Conservation (phyloP, 1,140 invertebrate genomes). For the Drosophila novamexicana region DNA sequence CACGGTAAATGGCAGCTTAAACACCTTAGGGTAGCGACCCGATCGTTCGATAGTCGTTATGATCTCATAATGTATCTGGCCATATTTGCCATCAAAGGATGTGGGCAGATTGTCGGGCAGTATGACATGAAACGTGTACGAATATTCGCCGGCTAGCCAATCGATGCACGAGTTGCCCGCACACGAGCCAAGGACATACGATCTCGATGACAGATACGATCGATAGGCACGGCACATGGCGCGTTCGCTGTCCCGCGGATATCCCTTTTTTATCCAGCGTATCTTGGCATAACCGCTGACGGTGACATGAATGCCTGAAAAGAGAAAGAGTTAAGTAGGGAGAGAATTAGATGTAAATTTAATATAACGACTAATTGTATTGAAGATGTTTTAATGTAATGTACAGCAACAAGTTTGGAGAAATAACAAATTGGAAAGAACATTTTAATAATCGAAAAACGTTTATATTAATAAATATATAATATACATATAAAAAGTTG, state of each 20-base stretch:
- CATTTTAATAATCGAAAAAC: not conserved
- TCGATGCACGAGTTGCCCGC: slow-evolving; percentile 84
- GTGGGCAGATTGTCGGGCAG: slow-evolving; percentile 87
- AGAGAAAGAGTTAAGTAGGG: not conserved
- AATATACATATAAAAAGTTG: not conserved
- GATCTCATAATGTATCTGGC: slow-evolving; percentile 89
- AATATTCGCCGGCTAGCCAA: slow-evolving; percentile 86
- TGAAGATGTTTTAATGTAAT: no score
- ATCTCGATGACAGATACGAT: slow-evolving; percentile 80
- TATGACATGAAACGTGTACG: slow-evolving; percentile 87
- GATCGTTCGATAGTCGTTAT: slow-evolving; percentile 89
- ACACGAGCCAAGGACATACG: slow-evolving; percentile 80
- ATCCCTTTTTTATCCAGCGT: slow-evolving; percentile 84
- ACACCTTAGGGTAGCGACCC: slow-evolving; percentile 90
- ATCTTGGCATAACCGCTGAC: slow-evolving; percentile 83
- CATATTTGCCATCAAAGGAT: slow-evolving; percentile 90
- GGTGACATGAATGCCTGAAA: slow-evolving; percentile 78
- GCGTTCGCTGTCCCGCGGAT: slow-evolving; percentile 82
- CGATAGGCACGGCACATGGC: slow-evolving; percentile 81
- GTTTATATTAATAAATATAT: not conserved
- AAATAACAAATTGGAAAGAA: not conserved
- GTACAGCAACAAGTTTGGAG: not conserved
- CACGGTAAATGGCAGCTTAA: slow-evolving; percentile 90
- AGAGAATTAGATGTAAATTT: no score
- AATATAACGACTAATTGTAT: not conserved